Percentiles rank a stretch among this genome's conserved stretches.
These are phyloP conservation scores for Phylloscopus whistleri DNA, from an alignment of 2,113 vertebrate genomes.

Conservation along the genomic window DNA sequence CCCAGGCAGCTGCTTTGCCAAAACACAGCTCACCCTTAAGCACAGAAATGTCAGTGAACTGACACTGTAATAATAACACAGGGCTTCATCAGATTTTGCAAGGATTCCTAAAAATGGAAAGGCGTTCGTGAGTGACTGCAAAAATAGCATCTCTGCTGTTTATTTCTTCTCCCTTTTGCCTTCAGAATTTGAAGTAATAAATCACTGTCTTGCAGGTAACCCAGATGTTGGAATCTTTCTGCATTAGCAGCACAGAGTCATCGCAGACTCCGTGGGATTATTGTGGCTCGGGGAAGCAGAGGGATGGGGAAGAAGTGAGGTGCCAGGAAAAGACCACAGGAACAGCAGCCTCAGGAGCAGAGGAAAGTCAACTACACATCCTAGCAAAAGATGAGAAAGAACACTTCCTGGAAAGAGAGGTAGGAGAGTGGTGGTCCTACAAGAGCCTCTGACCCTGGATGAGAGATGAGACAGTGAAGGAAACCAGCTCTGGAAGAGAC, in stretches of 20 bases:
- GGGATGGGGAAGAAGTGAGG: neutral
- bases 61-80: conserved; percentile 11
- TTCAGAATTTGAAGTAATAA: conserved; percentile 1
- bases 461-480: neutral
- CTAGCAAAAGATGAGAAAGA: neutral
- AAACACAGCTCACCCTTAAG: conserved; percentile 18
- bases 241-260: conserved; percentile 63
- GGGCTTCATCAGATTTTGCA: conserved; percentile 21
- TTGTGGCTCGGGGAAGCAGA: conserved; percentile 26
- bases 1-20: neutral
- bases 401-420: neutral
- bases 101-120: conserved; percentile 53
- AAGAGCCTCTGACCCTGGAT: neutral
- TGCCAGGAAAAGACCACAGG: conserved; percentile 9
- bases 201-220: conserved; percentile 68
- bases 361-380: neutral
- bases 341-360: neutral
- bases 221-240: conserved; percentile 72
- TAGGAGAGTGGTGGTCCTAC: neutral
- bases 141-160: conserved; percentile 52
- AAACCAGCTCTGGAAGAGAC: neutral
- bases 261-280: neutral
- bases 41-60: conserved; percentile 24
- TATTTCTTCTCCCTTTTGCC: neutral
- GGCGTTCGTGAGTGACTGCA: neutral